Percentiles rank a stretch among this genome's conserved stretches.
phyloP scores from a whole-genome alignment of 2,113 vertebrate species.

The Vireo altiloquus region DNA sequence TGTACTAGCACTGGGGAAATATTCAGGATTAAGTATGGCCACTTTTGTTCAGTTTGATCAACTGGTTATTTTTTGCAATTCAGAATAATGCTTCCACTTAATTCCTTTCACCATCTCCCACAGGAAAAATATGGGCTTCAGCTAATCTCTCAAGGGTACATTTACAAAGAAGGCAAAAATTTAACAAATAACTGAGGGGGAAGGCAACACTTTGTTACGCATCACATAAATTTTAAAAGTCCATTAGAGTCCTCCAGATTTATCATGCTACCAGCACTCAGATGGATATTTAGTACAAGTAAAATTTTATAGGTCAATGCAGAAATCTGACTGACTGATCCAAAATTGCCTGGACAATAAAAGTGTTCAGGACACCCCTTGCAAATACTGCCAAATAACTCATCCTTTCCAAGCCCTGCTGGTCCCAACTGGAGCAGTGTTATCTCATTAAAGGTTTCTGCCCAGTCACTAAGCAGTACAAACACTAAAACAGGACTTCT shows the following conservation, averaged over 20 bases:
- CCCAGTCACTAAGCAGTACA: neutral
- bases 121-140: neutral
- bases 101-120: neutral
- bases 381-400: neutral
- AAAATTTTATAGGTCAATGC: neutral
- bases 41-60: neutral
- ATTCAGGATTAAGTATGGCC: neutral
- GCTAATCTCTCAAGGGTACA: neutral
- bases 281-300: neutral
- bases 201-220: neutral
- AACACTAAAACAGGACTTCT: neutral
- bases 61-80: neutral
- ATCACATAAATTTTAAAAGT: neutral
- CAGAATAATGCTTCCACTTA: slow-evolving; percentile 10
- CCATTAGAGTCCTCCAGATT: neutral
- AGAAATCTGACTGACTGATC: neutral
- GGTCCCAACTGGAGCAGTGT: neutral
- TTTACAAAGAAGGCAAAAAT: neutral
- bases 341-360: neutral
- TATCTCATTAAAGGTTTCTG: neutral
- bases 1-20: neutral
- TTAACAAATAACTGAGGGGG: slow-evolving; percentile 6
- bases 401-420: neutral
- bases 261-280: neutral
- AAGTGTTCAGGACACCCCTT: neutral